phyloP scores from a whole-genome alignment of 2,797 vertebrate genomes.

The Lacerta viridis region DNA sequence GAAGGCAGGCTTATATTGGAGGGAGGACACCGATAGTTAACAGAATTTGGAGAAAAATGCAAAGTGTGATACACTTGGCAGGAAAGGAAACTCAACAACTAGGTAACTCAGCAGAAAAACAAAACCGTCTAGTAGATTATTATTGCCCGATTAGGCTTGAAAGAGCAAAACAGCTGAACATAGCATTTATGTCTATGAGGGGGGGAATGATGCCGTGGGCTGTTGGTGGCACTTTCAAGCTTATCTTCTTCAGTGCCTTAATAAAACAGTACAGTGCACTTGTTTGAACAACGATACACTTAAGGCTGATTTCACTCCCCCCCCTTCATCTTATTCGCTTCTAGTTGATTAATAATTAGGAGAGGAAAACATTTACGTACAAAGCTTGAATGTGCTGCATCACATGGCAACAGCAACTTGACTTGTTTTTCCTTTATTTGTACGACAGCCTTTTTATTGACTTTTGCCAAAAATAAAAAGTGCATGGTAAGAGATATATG shows the following conservation, averaged over 20 bases:
- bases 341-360: not conserved
- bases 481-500: not conserved
- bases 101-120: conserved; percentile 11
- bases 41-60: not conserved
- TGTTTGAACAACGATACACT: conserved; percentile 65
- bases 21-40: not conserved
- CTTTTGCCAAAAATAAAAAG: not conserved
- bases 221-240: conserved; percentile 59
- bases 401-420: conserved; percentile 26
- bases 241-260: conserved; percentile 60
- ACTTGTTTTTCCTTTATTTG: conserved; percentile 13
- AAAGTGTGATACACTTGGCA: conserved; percentile 16
- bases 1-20: not conserved
- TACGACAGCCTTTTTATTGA: not conserved
- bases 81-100: conserved; percentile 25
- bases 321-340: not conserved
- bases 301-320: conserved; percentile 12
- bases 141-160: conserved; percentile 47
- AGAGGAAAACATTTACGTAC: not conserved
- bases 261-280: conserved; percentile 54
- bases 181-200: conserved; percentile 42
- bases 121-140: conserved; percentile 25
- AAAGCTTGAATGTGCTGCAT: conserved; percentile 31
- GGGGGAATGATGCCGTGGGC: conserved; percentile 65
- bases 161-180: conserved; percentile 57